Evolutionary conservation across 2,113 vertebrate species (phyloP).

Genomic region (Asarcornis scutulata): DNA sequence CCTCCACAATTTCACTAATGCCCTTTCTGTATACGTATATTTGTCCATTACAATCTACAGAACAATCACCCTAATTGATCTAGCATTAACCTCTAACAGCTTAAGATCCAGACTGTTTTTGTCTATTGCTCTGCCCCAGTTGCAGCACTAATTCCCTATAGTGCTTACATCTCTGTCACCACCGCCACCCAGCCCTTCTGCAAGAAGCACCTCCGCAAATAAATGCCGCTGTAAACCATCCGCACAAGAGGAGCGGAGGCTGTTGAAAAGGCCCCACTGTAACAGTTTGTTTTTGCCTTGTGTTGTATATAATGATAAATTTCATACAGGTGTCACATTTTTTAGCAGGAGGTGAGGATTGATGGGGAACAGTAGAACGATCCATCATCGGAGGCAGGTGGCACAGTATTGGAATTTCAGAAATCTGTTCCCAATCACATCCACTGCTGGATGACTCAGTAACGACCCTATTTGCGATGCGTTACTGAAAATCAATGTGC

Average conservation of each 20-base stretch:
- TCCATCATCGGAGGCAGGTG: slow-evolving; percentile 94
- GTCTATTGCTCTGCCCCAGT: slow-evolving; percentile 64
- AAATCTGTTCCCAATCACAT: slow-evolving; percentile 94
- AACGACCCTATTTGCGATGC: slow-evolving; percentile 89
- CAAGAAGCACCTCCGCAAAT: slow-evolving; percentile 56
- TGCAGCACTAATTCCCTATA: slow-evolving; percentile 74
- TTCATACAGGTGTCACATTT: slow-evolving; percentile 88
- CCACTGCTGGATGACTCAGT: slow-evolving; percentile 87
- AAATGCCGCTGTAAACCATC: slow-evolving; percentile 65
- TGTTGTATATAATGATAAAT: slow-evolving; percentile 88
- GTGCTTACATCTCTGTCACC: slow-evolving; percentile 73
- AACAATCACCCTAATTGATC: slow-evolving; percentile 82
- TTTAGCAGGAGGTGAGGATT: slow-evolving; percentile 85
- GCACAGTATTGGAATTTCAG: slow-evolving; percentile 93
- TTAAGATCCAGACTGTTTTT: slow-evolving; percentile 65
- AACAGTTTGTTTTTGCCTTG: slow-evolving; percentile 68
- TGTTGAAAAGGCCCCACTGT: slow-evolving; percentile 64
- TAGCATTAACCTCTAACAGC: slow-evolving; percentile 74
- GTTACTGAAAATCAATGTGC: slow-evolving; percentile 97
- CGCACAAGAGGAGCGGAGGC: slow-evolving; percentile 38
- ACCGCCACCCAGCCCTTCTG: not conserved
- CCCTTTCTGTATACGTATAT: slow-evolving; percentile 62
- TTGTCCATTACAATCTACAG: slow-evolving; percentile 77
- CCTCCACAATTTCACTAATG: slow-evolving; percentile 71
- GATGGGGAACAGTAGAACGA: slow-evolving; percentile 86